Evolutionary conservation across 2,888 invertebrate species (phyloP).

Genomic region (Eilema caniola): DNA sequence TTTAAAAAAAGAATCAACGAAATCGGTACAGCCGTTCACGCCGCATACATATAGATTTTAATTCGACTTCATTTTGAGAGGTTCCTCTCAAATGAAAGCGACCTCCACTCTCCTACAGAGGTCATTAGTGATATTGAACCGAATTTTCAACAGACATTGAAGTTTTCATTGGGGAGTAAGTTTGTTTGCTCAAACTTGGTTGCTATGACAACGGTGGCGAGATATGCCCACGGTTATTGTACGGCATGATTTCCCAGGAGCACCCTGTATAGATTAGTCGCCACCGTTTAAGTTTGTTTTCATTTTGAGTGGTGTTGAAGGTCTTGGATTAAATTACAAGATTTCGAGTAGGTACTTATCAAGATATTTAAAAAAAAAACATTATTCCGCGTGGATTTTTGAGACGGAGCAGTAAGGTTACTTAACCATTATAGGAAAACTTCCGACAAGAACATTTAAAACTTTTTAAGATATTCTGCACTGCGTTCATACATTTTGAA

Average conservation of each 20-base stretch:
- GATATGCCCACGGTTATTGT: conserved; percentile 35
- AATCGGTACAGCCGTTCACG: no score
- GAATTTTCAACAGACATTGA: conserved; percentile 4
- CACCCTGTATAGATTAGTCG: conserved; percentile 26
- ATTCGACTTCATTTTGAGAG: neutral
- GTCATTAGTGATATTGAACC: neutral
- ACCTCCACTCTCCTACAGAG: neutral
- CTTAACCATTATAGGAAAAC: no score
- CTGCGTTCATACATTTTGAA: no score
- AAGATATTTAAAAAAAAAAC: neutral
- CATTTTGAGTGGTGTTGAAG: neutral
- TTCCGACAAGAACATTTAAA: no score
- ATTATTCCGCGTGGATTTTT: neutral
- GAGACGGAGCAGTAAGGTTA: neutral
- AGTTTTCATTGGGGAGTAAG: neutral
- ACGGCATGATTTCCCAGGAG: conserved; percentile 46
- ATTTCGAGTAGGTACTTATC: neutral
- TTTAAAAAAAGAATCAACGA: no score
- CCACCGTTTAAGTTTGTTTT: neutral
- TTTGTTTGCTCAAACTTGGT: conserved; percentile 24
- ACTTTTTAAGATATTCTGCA: no score
- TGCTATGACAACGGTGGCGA: conserved; percentile 37
- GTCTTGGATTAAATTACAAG: neutral
- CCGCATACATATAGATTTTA: no score
- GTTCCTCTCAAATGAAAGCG: neutral